Conservation (phyloP, 2,113 vertebrate species). For the Phaetusa simplex region DNA sequence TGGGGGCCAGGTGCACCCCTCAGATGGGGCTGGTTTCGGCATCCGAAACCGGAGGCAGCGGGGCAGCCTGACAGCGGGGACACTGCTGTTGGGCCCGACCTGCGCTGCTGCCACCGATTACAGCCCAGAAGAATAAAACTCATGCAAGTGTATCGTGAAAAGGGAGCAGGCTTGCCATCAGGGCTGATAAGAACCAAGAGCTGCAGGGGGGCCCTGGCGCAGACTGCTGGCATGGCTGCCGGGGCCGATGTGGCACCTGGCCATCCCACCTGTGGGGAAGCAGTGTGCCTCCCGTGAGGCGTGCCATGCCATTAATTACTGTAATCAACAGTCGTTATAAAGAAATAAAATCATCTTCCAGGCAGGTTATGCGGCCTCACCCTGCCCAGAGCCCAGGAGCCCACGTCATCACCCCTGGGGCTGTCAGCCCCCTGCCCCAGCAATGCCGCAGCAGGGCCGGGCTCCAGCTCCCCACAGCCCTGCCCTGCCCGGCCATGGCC, state of each 20-base stretch:
- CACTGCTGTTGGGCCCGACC: background rate
- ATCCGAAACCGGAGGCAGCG: rapidly evolving
- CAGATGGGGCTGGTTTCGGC: background rate
- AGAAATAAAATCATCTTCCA: background rate
- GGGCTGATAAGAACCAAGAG: background rate
- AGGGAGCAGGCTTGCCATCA: background rate
- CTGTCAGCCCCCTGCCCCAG: background rate
- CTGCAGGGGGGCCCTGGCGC: background rate
- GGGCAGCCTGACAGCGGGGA: background rate
- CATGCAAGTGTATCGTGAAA: background rate
- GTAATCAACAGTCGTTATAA: background rate
- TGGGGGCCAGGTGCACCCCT: background rate
- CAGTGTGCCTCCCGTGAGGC: background rate
- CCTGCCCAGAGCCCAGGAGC: background rate
- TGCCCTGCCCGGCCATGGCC: background rate
- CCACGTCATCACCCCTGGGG: background rate
- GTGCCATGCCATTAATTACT: background rate
- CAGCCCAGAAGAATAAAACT: background rate
- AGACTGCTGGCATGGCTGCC: rapidly evolving
- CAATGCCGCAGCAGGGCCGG: too few species aligned
- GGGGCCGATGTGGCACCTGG: rapidly evolving
- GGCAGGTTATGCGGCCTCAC: background rate
- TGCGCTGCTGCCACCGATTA: rapidly evolving
- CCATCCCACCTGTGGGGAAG: background rate
- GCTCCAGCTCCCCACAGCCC: background rate